Evolutionary conservation across 2,797 vertebrate species (phyloP).

Genomic region (Trachops cirrhosus): DNA sequence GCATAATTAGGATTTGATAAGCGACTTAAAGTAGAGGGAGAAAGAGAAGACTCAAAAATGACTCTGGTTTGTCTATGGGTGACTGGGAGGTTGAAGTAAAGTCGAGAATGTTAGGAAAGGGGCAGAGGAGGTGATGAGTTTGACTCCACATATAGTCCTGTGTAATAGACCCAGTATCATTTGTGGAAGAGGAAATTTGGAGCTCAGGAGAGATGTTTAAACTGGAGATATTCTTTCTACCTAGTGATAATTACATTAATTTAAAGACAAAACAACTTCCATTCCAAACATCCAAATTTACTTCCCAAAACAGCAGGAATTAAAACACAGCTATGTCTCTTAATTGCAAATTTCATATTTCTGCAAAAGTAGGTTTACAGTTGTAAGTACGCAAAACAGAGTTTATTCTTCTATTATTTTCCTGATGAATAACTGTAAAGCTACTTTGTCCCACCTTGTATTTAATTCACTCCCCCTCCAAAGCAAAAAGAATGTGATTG

Average conservation of each 20-base stretch:
- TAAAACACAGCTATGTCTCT: background rate
- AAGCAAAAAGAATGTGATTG: background rate
- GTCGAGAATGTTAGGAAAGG: background rate
- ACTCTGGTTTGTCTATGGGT: background rate
- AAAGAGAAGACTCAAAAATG: background rate
- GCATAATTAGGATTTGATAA: background rate
- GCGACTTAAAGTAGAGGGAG: background rate
- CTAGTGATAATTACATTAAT: slow-evolving; percentile 21
- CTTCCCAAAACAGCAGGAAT: slow-evolving; percentile 1
- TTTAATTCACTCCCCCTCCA: background rate
- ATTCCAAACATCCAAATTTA: slow-evolving; percentile 23
- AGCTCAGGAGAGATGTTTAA: background rate
- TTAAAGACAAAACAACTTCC: slow-evolving; percentile 45
- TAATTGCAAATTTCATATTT: background rate
- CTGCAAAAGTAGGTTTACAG: background rate
- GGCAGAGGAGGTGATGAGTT: background rate
- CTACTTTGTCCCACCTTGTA: background rate
- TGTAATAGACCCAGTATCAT: background rate
- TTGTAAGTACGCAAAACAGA: background rate
- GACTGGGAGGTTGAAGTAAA: background rate
- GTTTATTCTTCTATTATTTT: background rate
- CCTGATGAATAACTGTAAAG: background rate
- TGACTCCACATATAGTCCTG: background rate
- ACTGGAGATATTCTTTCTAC: background rate
- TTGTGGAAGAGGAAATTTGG: background rate